A percentile compares a stretch with the other conserved stretches of the same genome.
Conservation (phyloP, 2,888 invertebrate species). For the Heliothis peltigera region DNA sequence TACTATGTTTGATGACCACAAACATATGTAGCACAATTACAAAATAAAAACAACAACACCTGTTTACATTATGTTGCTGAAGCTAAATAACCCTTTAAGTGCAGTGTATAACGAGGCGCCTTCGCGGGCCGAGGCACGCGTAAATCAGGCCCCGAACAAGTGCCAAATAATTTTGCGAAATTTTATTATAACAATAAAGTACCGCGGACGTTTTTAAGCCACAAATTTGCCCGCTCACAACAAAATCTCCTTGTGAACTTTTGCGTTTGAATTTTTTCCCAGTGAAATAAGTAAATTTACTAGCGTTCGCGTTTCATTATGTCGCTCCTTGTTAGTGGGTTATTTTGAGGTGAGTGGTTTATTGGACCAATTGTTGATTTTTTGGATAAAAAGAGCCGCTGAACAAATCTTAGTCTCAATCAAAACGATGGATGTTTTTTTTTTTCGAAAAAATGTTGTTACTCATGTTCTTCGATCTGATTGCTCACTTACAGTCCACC, state of each 20-base stretch:
- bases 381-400: conserved; percentile 5
- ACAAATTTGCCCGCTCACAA: conserved; percentile 76
- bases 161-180: conserved; percentile 77
- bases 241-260: conserved; percentile 77
- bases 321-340: conserved; percentile 48
- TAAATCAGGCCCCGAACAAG: conserved; percentile 77
- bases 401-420: neutral
- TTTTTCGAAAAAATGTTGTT: neutral
- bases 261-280: conserved; percentile 59
- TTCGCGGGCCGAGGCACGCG: conserved; percentile 54
- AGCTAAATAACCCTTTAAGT: conserved; percentile 66
- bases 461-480: neutral
- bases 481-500: neutral
- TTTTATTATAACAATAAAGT: conserved; percentile 84
- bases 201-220: conserved; percentile 74
- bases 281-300: conserved; percentile 60
- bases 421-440: neutral
- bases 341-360: conserved; percentile 36
- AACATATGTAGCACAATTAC: conserved; percentile 43
- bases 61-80: conserved; percentile 50
- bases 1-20: conserved; percentile 27
- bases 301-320: conserved; percentile 52
- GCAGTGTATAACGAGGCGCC: conserved; percentile 67
- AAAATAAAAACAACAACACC: conserved; percentile 43
- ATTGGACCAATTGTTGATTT: conserved; percentile 43